phyloP scores from a whole-genome alignment of 2,888 invertebrate species.

The Alsophila aescularia region DNA sequence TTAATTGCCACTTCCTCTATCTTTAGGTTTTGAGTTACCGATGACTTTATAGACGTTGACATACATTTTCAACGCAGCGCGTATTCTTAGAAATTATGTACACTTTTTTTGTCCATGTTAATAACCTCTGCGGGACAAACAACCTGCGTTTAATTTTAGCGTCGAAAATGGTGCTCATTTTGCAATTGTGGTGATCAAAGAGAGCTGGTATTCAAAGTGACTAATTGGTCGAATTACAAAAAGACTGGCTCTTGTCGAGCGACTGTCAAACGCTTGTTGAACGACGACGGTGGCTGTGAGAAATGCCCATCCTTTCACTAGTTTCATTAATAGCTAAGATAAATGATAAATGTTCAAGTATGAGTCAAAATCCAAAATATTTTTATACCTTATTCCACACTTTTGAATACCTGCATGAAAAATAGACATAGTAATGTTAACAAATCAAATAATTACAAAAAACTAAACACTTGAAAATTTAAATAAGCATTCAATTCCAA shows the following conservation, averaged over 20 bases:
- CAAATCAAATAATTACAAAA: too few relatives aligned
- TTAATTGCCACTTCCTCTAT: slow-evolving; percentile 64
- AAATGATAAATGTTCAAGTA: background rate
- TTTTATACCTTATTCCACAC: too few relatives aligned
- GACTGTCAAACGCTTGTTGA: slow-evolving; percentile 45
- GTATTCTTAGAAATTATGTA: slow-evolving; percentile 61
- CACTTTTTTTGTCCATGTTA: slow-evolving; percentile 56
- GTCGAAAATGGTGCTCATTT: slow-evolving; percentile 68
- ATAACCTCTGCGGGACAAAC: slow-evolving; percentile 64
- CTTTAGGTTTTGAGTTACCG: slow-evolving; percentile 58
- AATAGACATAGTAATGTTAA: too few relatives aligned
- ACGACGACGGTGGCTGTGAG: slow-evolving; percentile 41
- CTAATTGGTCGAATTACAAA: slow-evolving; percentile 75
- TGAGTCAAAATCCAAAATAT: too few relatives aligned
- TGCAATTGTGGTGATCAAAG: slow-evolving; percentile 72
- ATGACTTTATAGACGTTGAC: slow-evolving; percentile 62
- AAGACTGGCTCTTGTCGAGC: slow-evolving; percentile 48
- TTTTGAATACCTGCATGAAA: too few relatives aligned
- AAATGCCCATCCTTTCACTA: slow-evolving; percentile 29
- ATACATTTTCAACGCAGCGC: slow-evolving; percentile 55
- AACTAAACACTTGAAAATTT: too few relatives aligned
- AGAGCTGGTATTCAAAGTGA: slow-evolving; percentile 63
- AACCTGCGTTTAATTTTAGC: slow-evolving; percentile 62
- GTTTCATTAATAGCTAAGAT: slow-evolving; percentile 1
- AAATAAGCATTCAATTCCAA: too few relatives aligned